Evolutionary conservation across 1,140 invertebrate species (phyloP).

Genomic region (Brachionus koreanus): DNA sequence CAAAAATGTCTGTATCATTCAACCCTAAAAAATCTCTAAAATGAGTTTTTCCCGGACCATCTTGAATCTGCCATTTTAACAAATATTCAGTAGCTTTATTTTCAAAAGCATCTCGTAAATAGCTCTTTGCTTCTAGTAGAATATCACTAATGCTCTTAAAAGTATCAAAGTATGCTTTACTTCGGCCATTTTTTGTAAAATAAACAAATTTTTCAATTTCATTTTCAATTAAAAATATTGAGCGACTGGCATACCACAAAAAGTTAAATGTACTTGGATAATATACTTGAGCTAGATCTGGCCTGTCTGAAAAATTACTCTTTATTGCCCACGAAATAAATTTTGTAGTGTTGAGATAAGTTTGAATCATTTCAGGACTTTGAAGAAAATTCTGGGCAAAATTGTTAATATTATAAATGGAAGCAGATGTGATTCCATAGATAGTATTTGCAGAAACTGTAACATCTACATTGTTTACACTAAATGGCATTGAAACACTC

Average conservation of each 20-base stretch:
- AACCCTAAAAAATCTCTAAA: conserved; percentile 54
- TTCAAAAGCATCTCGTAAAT: conserved; percentile 41
- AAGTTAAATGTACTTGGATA: conserved; percentile 53
- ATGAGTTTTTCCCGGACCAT: conserved; percentile 46
- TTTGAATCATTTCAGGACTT: conserved; percentile 48
- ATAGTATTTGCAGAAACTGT: conserved; percentile 52
- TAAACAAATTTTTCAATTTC: background rate
- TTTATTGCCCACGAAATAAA: conserved; percentile 51
- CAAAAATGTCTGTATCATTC: conserved; percentile 48
- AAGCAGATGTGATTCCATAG: conserved; percentile 50
- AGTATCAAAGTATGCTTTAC: conserved; percentile 43
- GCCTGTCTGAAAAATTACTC: conserved; percentile 48
- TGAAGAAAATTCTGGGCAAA: conserved; percentile 47
- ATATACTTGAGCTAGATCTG: conserved; percentile 52
- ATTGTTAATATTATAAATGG: conserved; percentile 48
- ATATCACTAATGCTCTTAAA: conserved; percentile 45
- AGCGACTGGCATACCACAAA: conserved; percentile 53
- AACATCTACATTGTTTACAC: conserved; percentile 53
- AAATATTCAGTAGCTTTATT: background rate
- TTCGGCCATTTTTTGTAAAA: conserved; percentile 43
- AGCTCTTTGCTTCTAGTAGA: conserved; percentile 21
- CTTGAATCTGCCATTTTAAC: background rate
- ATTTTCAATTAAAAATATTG: conserved; percentile 47
- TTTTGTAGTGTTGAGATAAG: conserved; percentile 51
- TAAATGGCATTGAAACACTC: conserved; percentile 52